Base-by-base conservation (phyloP, 1,140 invertebrate species). In the Meloidogyne exigua region DNA sequence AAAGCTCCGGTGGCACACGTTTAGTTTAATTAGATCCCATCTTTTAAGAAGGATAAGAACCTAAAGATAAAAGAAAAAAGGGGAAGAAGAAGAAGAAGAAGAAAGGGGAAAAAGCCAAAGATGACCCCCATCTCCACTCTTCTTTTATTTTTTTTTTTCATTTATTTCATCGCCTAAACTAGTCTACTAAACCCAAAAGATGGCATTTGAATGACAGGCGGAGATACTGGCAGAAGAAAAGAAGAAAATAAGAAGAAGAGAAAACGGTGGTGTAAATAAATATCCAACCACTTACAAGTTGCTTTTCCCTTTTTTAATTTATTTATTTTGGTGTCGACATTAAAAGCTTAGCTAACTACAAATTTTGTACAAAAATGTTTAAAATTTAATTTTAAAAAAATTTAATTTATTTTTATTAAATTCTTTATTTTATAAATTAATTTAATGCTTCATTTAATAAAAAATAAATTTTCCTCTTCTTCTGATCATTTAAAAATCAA, bases 11-110 rank as follows among this genome's bases (percentile, higher is more conserved):
- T 57, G 49, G 49, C 49, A 57, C 49, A 57, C 49, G 49, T 57
- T 57, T 57, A 57, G n/a, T 71, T 71, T 71, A 71, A 71, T 71
- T 71, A 71, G 69, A 71, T 71, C 69, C n/a, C 69, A 62, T 57
- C 69, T 62, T 44, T 42, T 23, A n/a, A n/a, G 26, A 18, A 57
- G 32, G 36, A 28, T 49, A 49, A 49, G 15, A 18, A n/a, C n/a
- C n/a, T n/a, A n/a, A n/a, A n/a, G n/a, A 49, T 4, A 4, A 18
- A 49, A 32, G 23, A 28, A 23, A 70, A 32, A 32, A 26, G 42
- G 18, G 32, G 13, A 28, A 32, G 23, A 32, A n/a, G n/a, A n/a
- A n/a, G n/a, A n/a, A n/a, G n/a, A n/a, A 18, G 68, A 26, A 70
- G 18, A 15, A 23, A 26, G 32, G 25, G 13, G 32, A 26, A 23